Evolutionary conservation across 2,113 vertebrate species (phyloP), one percentile per base, ranked within the genome.

Genomic region (Hemibagrus wyckioides): DNA sequence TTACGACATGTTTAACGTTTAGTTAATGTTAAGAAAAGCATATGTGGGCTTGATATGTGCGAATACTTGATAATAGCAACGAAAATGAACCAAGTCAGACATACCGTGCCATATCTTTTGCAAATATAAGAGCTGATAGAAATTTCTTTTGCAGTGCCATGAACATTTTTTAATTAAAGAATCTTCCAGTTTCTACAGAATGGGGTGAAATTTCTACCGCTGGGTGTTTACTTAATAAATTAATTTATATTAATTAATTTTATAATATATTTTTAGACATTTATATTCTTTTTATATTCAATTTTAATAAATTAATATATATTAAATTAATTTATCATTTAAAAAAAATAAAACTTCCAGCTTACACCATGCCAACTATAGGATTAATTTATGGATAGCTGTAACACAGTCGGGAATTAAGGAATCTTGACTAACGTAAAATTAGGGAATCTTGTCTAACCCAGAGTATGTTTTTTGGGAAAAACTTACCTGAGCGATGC

Each of bases 401-500:
- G 8, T 2, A 17, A 48, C 5, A 48, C 5, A 48, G 5, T 48
- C 3, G 44, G 44, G 44, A 48, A 48, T 48, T 48, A 48, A 5
- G 44, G 3, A 48, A 48, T 48, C 44, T 48, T 48, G 21, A 21
- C 4, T n/a, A n/a, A 28, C 44, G 5, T 28, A n/a, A 52, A 79
- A 52, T 23, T 54, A 2, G 28, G 10, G 23, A 25, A 75, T 44
- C 23, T 25, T 76, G 17, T n/a, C 25, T 50, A 76, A 11, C 33
- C 8, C 56, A 10, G 2, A 33, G 17, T 56, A 33, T 1, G 50
- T 79, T 54, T 79, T 54, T 7, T n/a, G n/a, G n/a, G 2, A 54
- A 7, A 19, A 54, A 79, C 94, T 96, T 90, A 99, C 99, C 98
- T 41, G 96, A 96, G 25, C 89, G 93, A 33, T 99, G 98, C 33